Conservation (phyloP, 2,797 vertebrate species). For the Trachops cirrhosus region DNA sequence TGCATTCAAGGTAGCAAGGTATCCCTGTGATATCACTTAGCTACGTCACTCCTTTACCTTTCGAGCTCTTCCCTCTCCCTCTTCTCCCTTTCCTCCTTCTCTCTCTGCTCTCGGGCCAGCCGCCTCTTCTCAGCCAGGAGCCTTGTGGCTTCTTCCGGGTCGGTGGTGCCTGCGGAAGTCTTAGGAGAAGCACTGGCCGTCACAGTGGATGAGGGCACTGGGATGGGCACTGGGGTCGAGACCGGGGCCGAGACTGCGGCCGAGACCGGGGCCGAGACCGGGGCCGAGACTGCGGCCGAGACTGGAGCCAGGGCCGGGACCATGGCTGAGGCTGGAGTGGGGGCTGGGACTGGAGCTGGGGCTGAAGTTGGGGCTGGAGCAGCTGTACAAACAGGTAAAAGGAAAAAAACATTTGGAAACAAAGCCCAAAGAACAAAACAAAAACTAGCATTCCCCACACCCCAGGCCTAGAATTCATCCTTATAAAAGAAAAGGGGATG, state of each 20-base stretch:
- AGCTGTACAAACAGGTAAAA: conserved; percentile 73
- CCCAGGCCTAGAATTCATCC: background rate
- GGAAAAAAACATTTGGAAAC: conserved; percentile 56
- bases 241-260: conserved; percentile 51
- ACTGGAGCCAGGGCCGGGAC: background rate
- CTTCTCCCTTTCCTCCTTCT: conserved; percentile 91
- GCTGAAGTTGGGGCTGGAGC: conserved; percentile 47
- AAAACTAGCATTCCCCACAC: conserved; percentile 40
- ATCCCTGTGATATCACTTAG: background rate
- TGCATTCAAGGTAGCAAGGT: no score
- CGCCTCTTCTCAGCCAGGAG: conserved; percentile 93
- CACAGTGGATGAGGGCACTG: conserved; percentile 42
- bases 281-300: conserved; percentile 41
- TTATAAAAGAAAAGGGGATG: conserved; percentile 54
- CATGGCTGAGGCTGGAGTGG: conserved; percentile 24
- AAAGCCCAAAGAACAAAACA: conserved; percentile 59
- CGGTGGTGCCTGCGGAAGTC: conserved; percentile 91
- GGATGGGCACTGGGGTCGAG: background rate
- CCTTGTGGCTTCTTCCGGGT: conserved; percentile 94
- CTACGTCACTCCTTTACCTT: conserved; percentile 81
- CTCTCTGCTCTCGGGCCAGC: conserved; percentile 94
- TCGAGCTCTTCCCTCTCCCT: conserved; percentile 90
- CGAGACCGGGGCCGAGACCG: conserved; percentile 33
- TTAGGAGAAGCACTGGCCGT: conserved; percentile 69
- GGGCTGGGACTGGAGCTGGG: conserved; percentile 47